Evolutionary conservation across 2,113 vertebrate genomes (phyloP).

Genomic region (Chaetops frenatus): DNA sequence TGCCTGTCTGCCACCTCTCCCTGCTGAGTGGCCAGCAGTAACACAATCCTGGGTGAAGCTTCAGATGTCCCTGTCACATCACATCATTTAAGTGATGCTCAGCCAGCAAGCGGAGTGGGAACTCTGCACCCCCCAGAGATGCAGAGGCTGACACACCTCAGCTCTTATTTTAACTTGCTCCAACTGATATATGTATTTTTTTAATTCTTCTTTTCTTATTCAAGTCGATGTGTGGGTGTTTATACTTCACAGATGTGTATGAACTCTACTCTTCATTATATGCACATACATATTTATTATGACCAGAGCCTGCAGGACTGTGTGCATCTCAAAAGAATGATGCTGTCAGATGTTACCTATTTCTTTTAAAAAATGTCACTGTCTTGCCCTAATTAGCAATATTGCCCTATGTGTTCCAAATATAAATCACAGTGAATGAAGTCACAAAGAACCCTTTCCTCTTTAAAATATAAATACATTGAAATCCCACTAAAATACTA

Average conservation of each 20-base stretch:
- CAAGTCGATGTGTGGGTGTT: neutral
- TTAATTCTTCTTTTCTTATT: neutral
- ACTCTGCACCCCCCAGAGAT: rapidly evolving
- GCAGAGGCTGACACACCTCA: neutral
- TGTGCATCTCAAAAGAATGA: neutral
- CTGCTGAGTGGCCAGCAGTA: neutral
- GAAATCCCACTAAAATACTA: neutral
- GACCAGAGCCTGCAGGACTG: neutral
- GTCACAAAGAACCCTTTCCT: neutral
- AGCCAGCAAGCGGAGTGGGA: rapidly evolving
- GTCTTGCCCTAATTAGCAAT: neutral
- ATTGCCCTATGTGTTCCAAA: neutral
- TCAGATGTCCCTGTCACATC: neutral
- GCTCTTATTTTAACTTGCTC: neutral
- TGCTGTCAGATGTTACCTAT: neutral
- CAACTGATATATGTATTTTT: neutral
- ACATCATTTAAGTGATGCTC: neutral
- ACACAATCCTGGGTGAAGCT: neutral
- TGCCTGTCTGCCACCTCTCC: neutral
- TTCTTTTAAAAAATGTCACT: neutral
- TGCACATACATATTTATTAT: neutral
- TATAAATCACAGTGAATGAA: neutral
- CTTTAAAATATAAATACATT: neutral
- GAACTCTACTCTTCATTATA: neutral
- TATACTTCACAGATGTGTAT: neutral